Conservation (phyloP, 2,888 invertebrate genomes). For the Ceramica pisi region DNA sequence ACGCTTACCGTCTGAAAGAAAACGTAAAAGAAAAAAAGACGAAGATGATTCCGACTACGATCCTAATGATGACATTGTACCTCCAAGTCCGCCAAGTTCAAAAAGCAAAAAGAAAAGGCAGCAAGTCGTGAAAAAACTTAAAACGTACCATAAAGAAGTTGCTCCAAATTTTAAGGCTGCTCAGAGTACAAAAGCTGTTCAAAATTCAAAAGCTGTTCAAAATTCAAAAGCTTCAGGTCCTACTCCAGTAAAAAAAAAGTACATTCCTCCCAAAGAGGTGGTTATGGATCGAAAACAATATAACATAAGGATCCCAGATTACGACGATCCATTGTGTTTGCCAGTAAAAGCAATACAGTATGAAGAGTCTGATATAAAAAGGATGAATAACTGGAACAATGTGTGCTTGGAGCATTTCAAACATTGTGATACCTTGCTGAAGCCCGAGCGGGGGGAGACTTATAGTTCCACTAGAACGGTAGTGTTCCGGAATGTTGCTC, state of each 20-base stretch:
- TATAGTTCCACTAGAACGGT: conserved; percentile 77
- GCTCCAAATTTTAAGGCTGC: conserved; percentile 39
- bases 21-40: conserved; percentile 70
- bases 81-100: conserved; percentile 64
- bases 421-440: conserved; percentile 73
- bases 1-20: conserved; percentile 65
- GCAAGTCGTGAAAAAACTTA: conserved; percentile 48
- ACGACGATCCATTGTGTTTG: conserved; percentile 84
- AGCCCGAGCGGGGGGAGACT: conserved; percentile 74
- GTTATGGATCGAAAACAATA: conserved; percentile 69
- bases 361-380: conserved; percentile 73
- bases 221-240: not conserved
- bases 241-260: conserved; percentile 33
- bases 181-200: conserved; percentile 11
- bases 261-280: conserved; percentile 47
- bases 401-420: conserved; percentile 82
- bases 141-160: conserved; percentile 58
- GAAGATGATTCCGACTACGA: conserved; percentile 85
- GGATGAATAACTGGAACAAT: conserved; percentile 83
- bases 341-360: conserved; percentile 79
- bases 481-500: conserved; percentile 79
- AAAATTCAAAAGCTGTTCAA: conserved; percentile 38
- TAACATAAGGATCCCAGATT: conserved; percentile 82
- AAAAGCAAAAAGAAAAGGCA: conserved; percentile 60
- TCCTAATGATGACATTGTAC: conserved; percentile 73